Evolutionary conservation across 2,797 vertebrate genomes (phyloP), one percentile per base, ranked within the genome.

Genomic region (Steatocranus sp.): DNA sequence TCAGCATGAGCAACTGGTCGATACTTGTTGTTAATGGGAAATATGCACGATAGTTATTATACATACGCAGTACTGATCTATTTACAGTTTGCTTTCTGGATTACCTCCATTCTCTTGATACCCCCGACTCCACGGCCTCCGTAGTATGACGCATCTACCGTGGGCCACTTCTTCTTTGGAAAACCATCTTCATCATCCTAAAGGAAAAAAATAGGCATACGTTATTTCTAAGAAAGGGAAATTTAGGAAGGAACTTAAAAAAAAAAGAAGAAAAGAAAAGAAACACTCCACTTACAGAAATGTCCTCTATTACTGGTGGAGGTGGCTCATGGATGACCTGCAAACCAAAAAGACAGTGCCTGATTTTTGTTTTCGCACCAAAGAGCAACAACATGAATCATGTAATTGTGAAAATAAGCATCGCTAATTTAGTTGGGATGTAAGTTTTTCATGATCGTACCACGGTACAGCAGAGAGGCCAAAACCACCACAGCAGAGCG

Each of bases 381-480:
- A 51, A 83, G 32, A 36, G 18, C 41, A 78, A n/a, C 51, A 32
- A 7, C n/a, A 20, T 18, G 12, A 48, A 12, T 73, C 7, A 8
- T 73, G 43, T 48, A 46, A 32, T 3, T 5, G 11, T 73, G 25
- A 73, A 46, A 48, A 48, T 73, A 46, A 46, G 17, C 23, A 70
- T 68, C 1, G 20, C 41, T 48, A 48, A 73, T 73, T 49, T 49
- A 32, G 43, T 32, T 14, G 27, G 17, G 11, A 30, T 48, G 68
- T 32, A 73, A 32, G 5, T 53, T 43, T 17, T 25, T 32, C 14
- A n/a, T n/a, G 15, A 77, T 93, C 97, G 93, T 95, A 99, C 99
- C 98, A 99, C 97, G 0, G 98, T 99, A 94, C 99, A 99, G 95
- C 99, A 99, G 23, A 99, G 98, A 2, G 99, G 99, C 99, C 99